Evolutionary conservation across 1,140 invertebrate species (phyloP), one percentile per base, ranked within the genome.

Genomic region (Gonioctena quinquepunctata): DNA sequence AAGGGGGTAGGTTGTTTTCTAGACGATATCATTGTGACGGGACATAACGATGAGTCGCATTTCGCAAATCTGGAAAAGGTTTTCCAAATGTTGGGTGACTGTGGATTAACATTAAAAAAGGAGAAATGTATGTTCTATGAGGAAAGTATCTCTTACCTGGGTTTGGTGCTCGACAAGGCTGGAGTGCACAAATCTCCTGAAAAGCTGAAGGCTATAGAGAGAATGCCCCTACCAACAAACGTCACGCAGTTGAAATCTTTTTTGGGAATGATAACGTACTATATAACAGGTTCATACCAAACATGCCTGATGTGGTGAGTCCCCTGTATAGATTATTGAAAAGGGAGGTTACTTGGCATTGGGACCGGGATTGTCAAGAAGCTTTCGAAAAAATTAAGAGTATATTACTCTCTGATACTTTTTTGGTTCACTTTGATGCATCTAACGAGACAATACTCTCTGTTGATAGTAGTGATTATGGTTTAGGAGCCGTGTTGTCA

Each of bases 261-360:
- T 19, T 22, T 54, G 11, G 50, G 50, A 54, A 19, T 54, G n/a
- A 54, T 79, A 23, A 79, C 81, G 73, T 79, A 80, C 75, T 81
- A 77, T n/a, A n/a, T 68, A 13, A 56, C 54, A 69, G 76, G 48
- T 83, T 81, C 61, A 27, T 81, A 13, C 71, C 66, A 25, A 76
- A 79, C 62, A 66, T 80, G 65, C 83, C 13, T 72, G 81, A 70
- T 49, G 76, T 13, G 23, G 82, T 25, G 61, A 18, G 18, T 8
- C 50, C 50, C 16, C 21, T 54, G 21, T 54, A 54, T 18, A 54
- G 18, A 19, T 18, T 54, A 19, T 18, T 81, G 23, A 66, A 77
- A 60, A 72, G 83, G n/a, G 71, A 82, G 67, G 85, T 85, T 72
- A 59, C 73, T 13, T 77, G 87, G 13, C 68, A 76, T 22, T 81